Conservation (phyloP, 2,888 invertebrate species). For the Diaprepes abbreviatus region DNA sequence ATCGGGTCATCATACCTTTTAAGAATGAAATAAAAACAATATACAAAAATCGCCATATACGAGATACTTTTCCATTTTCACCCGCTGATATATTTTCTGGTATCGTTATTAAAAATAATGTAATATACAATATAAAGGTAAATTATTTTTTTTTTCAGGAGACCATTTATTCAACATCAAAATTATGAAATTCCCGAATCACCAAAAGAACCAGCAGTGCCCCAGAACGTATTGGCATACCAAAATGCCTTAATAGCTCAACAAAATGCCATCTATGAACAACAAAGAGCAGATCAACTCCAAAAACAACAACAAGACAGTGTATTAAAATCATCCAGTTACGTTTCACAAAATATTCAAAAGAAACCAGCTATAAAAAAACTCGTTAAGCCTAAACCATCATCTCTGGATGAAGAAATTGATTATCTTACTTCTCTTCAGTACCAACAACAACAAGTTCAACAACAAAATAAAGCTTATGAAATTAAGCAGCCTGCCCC, state of each 20-base stretch:
- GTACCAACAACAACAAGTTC: constrained; percentile 32
- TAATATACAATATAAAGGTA: too few relatives aligned
- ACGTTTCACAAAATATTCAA: constrained; percentile 27
- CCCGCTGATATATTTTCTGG: too few relatives aligned
- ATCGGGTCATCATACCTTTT: too few relatives aligned
- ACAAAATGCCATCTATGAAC: constrained; percentile 38
- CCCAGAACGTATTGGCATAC: constrained; percentile 39
- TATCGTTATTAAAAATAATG: too few relatives aligned
- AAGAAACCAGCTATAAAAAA: constrained; percentile 10
- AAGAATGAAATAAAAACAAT: too few relatives aligned
- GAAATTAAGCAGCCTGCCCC: constrained; percentile 16
- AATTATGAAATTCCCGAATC: constrained; percentile 8
- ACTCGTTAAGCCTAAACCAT: constrained; percentile 24
- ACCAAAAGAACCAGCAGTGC: constrained; percentile 18
- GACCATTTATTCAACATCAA: constrained; percentile 16
- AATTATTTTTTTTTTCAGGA: constrained; percentile 10
- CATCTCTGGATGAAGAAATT: constrained; percentile 30
- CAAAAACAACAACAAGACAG: constrained; percentile 13
- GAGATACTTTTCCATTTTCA: too few relatives aligned
- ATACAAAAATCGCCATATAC: too few relatives aligned
- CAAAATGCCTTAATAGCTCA: constrained; percentile 38
- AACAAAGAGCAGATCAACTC: constrained; percentile 31
- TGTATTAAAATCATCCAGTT: constrained; percentile 21
- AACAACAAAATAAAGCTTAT: not conserved
- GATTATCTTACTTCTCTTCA: constrained; percentile 36